Percentiles rank a stretch among this genome's conserved stretches.
phyloP scores from a whole-genome alignment of 2,888 invertebrate species.

The Pristionchus maxplancki region DNA sequence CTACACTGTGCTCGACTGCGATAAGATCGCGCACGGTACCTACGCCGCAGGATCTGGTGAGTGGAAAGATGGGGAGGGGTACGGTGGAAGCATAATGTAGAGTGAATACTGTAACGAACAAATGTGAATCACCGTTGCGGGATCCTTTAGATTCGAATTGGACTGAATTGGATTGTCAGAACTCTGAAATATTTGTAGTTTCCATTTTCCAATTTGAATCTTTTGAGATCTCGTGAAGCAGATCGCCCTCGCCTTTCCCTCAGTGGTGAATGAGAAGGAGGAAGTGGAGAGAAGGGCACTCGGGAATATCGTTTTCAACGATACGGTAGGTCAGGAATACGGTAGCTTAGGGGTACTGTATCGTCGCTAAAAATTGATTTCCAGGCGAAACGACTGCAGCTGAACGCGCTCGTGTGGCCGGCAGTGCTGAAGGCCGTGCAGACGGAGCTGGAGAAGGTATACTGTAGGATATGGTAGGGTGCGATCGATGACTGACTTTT shows the following conservation, averaged over 20 bases:
- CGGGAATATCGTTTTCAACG: conserved; percentile 43
- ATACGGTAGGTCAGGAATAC: not conserved
- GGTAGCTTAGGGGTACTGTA: not conserved
- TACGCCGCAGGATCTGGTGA: conserved; percentile 31
- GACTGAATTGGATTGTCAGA: too few relatives aligned
- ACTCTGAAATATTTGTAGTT: too few relatives aligned
- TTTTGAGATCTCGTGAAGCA: not conserved
- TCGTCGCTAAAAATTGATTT: not conserved
- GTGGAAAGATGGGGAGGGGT: not conserved
- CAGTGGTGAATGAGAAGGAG: conserved; percentile 25
- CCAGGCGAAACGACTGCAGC: conserved; percentile 33
- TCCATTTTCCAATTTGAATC: not conserved
- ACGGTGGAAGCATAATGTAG: too few relatives aligned
- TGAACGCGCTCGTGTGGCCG: conserved; percentile 47
- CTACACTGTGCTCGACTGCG: conserved; percentile 42
- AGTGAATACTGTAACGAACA: too few relatives aligned
- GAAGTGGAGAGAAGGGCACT: conserved; percentile 48
- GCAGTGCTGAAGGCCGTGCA: conserved; percentile 40
- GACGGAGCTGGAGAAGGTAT: conserved; percentile 26
- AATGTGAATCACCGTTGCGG: too few relatives aligned
- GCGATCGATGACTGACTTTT: not conserved
- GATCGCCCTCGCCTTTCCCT: conserved; percentile 34
- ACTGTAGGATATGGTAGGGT: not conserved
- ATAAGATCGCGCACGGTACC: conserved; percentile 30
- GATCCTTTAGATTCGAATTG: too few relatives aligned